Evolutionary conservation across 2,113 vertebrate species (phyloP).

Genomic region (Heterochromis multidens): DNA sequence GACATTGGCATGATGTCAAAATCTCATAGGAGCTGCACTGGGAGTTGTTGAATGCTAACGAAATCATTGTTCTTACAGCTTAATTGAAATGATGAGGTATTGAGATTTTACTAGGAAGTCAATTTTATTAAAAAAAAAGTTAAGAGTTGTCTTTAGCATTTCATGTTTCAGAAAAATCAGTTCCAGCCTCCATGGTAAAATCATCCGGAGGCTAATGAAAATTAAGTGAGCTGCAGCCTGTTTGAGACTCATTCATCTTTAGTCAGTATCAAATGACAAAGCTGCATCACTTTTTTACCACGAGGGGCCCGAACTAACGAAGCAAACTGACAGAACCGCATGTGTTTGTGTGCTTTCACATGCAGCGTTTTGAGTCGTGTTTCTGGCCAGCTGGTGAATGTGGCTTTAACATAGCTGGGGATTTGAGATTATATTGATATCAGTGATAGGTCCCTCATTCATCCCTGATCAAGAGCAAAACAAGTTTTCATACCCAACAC

Average conservation of each 20-base stretch:
- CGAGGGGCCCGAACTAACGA: not conserved
- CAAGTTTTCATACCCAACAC: too few species aligned
- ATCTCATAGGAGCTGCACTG: not conserved
- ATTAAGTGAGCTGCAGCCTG: not conserved
- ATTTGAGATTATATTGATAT: not conserved
- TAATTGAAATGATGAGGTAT: not conserved
- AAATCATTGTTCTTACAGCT: not conserved
- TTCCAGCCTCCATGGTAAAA: not conserved
- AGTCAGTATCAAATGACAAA: not conserved
- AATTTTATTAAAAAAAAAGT: not conserved
- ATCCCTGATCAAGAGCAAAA: not conserved
- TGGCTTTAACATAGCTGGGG: not conserved
- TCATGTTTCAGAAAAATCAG: not conserved
- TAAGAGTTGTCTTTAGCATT: not conserved
- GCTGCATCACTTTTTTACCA: not conserved
- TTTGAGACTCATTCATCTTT: not conserved
- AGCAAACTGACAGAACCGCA: not conserved
- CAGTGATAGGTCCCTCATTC: not conserved
- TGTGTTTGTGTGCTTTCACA: not conserved
- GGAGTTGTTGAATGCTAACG: not conserved
- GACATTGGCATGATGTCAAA: constrained; percentile 1
- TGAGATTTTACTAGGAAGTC: not conserved
- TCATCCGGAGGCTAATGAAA: not conserved
- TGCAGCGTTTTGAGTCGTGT: not conserved
- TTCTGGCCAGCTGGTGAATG: not conserved